Evolutionary conservation across 2,797 vertebrate genomes (phyloP).

Genomic region (Dicrostonyx torquatus): DNA sequence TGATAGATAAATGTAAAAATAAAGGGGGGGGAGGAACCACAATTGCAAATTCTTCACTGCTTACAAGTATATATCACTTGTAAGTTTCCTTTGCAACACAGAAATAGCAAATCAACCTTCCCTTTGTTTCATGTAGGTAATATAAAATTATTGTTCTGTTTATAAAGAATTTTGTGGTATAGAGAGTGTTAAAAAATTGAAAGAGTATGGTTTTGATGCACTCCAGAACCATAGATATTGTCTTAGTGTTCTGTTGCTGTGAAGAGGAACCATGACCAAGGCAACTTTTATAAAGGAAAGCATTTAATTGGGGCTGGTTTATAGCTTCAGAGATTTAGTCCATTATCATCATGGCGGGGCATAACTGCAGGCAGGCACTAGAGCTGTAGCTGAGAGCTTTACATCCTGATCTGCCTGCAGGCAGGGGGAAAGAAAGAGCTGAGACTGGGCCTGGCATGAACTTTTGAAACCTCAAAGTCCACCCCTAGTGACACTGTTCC

Average conservation of each 20-base stretch:
- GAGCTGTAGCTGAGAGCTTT: background rate
- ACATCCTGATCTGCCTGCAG: background rate
- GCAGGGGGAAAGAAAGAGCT: background rate
- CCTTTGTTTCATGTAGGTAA: background rate
- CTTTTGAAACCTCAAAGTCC: no score
- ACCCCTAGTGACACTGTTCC: no score
- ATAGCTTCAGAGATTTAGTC: background rate
- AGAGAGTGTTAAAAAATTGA: background rate
- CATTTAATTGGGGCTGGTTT: background rate
- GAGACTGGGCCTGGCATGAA: background rate
- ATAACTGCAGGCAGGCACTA: background rate
- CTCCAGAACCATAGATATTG: background rate
- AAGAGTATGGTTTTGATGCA: background rate
- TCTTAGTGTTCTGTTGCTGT: background rate
- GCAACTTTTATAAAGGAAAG: background rate
- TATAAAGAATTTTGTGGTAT: background rate
- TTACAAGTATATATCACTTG: background rate
- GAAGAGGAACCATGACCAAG: background rate
- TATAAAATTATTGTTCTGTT: slow-evolving; percentile 18
- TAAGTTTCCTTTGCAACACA: slow-evolving; percentile 3
- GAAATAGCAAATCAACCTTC: background rate
- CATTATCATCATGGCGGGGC: background rate
- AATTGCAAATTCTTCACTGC: background rate
- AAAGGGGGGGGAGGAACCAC: background rate
- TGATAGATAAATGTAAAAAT: background rate